Evolutionary conservation across 2,113 vertebrate species (phyloP).

Genomic region (Steatornis caripensis): DNA sequence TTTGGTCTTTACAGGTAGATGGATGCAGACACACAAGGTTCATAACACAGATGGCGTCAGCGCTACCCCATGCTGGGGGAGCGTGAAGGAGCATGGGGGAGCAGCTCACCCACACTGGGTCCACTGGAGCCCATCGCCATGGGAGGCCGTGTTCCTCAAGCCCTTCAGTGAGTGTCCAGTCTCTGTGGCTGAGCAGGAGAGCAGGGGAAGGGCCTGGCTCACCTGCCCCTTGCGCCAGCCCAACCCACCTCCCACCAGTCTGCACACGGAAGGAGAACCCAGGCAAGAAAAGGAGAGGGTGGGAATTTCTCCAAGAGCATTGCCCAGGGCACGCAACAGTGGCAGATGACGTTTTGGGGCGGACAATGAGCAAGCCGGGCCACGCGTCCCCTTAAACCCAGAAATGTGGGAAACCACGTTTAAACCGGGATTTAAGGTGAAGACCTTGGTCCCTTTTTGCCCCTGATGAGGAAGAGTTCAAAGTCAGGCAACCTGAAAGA

Average conservation of each 20-base stretch:
- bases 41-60: accelerated
- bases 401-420: not conserved
- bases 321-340: accelerated
- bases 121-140: accelerated
- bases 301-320: not conserved
- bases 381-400: not conserved
- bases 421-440: not conserved
- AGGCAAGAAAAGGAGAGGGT: not conserved
- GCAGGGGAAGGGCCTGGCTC: not conserved
- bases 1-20: not conserved
- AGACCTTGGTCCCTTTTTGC: not conserved
- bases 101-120: accelerated
- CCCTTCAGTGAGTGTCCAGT: accelerated
- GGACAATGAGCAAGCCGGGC: not conserved
- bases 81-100: accelerated
- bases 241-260: not conserved
- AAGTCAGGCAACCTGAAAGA: not conserved
- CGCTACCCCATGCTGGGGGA: not conserved
- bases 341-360: accelerated
- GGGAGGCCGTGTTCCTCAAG: accelerated
- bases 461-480: not conserved
- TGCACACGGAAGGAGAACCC: not conserved
- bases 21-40: not conserved
- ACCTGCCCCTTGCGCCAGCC: not conserved
- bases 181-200: not conserved